phyloP scores from a whole-genome alignment of 2,797 vertebrate species.

The Pipistrellus kuhlii region DNA sequence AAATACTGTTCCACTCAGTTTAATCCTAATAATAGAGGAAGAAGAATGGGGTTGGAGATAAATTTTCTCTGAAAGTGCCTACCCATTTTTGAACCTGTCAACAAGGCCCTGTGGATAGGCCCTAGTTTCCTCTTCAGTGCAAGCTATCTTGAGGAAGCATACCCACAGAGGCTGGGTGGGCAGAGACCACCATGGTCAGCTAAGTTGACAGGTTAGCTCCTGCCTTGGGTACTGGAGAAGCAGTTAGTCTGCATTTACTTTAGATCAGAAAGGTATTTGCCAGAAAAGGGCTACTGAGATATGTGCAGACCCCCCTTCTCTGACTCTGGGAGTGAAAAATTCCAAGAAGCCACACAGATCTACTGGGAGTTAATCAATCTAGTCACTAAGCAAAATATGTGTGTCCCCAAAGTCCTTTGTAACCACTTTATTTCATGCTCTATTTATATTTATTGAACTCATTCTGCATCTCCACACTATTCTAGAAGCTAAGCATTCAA shows the following conservation, averaged over 20 bases:
- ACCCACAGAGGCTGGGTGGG: neutral
- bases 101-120: neutral
- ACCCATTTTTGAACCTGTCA: neutral
- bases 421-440: slow-evolving; percentile 48
- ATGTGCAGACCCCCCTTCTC: neutral
- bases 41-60: neutral
- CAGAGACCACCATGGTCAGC: neutral
- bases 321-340: neutral
- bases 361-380: neutral
- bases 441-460: slow-evolving; percentile 58
- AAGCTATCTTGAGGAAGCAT: neutral
- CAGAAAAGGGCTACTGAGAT: neutral
- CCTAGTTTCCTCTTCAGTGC: neutral
- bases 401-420: neutral
- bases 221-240: neutral
- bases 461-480: neutral
- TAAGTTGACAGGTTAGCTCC: neutral
- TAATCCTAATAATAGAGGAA: neutral
- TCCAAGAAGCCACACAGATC: neutral
- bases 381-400: slow-evolving; percentile 4
- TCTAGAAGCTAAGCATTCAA: slow-evolving; percentile 18
- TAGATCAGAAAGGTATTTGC: neutral
- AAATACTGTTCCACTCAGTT: neutral
- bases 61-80: neutral
- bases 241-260: neutral